Conservation (phyloP, 2,797 vertebrate genomes). For the Manis pentadactyla region DNA sequence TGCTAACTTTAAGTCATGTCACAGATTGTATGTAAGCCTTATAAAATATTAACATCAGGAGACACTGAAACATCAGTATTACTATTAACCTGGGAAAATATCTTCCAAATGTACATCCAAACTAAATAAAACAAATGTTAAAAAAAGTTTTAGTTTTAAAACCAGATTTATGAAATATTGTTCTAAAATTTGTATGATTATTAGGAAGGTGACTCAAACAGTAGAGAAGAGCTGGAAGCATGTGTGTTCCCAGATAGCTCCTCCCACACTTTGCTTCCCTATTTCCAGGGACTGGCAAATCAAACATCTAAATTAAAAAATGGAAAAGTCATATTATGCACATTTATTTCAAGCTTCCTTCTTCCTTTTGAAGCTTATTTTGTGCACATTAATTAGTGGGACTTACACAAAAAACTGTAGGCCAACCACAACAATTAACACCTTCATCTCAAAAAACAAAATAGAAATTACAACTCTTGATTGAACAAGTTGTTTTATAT, state of each 20-base stretch:
- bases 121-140: neutral
- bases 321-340: neutral
- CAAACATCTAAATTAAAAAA: neutral
- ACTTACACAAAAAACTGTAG: neutral
- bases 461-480: neutral
- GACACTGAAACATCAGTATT: neutral
- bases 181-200: neutral
- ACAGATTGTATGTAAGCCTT: neutral
- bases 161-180: neutral
- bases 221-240: neutral
- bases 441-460: conserved; percentile 15
- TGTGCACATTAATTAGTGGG: neutral
- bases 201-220: neutral
- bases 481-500: neutral
- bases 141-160: neutral
- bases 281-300: neutral
- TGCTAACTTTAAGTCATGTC: conserved; percentile 58
- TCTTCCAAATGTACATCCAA: neutral
- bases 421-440: neutral
- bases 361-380: neutral
- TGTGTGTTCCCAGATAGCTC: neutral
- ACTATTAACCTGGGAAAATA: neutral
- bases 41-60: conserved; percentile 47
- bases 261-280: accelerated
- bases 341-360: neutral